Base-by-base conservation (phyloP, 2,888 invertebrate species). In the Andrena trimmerana region DNA sequence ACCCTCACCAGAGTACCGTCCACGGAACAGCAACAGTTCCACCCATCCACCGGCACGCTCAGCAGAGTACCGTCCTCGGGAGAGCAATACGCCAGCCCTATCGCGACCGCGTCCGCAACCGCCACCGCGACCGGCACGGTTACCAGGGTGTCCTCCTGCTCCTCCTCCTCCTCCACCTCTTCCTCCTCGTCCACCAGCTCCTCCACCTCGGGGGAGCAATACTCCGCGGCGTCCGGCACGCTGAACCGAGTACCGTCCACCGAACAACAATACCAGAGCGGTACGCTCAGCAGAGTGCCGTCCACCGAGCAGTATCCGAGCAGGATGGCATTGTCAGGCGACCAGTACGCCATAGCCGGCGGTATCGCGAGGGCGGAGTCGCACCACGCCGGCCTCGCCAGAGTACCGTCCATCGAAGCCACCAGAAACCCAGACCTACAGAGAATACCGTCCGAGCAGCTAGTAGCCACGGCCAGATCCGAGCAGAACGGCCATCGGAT, bases 381-480 rank as follows among this genome's bases (percentile, higher is more conserved):
- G 42, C 89, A 81, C 70, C 83, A 80, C 73, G 78, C 75, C 63
- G 83, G 48, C 82, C 84, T 88, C 65, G 84, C 73, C 80, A 77
- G 90, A 85, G 85, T 88, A 84, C 90, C 91, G 87, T 91, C 90
- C 89, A 81, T 87, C 81, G 90, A 89, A 71, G 63, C 82, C n/a
- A 87, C 48, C 81, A 84, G 83, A 76, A 88, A 84, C 67, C 57
- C 20, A 57, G 89, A 90, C 13, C 79, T 93, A 88, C 93, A 92
- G 84, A 94, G 93, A 93, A 93, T 93, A 93, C 93, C 94, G 93
- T 94, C 94, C 93, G 93, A 93, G 81, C 91, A 91, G 66, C 90
- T 86, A 78, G 73, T 72, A 6, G 63, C 78, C 27, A 54, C 77
- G 80, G 87, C 63, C 87, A 91, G 85, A 81, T 83, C 87, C 69